Evolutionary conservation across 2,888 invertebrate species (phyloP).

Genomic region (Leuctra nigra): DNA sequence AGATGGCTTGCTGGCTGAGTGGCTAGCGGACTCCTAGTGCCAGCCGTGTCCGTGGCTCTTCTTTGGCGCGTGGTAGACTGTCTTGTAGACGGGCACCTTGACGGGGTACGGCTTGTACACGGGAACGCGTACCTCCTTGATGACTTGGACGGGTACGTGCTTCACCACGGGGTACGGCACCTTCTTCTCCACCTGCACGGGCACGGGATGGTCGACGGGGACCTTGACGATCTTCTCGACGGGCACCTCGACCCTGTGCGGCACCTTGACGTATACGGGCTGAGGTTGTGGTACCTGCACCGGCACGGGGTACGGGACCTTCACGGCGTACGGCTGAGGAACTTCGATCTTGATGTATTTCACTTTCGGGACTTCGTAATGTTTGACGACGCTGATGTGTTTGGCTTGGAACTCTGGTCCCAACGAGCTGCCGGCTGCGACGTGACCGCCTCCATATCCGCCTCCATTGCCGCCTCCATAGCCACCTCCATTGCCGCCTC

Average conservation of each 20-base stretch:
- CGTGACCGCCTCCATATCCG: not conserved
- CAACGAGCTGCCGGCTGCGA: not conserved
- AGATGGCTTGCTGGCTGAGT: too few relatives aligned
- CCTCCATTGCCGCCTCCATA: not conserved
- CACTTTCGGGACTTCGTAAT: slow-evolving; percentile 8
- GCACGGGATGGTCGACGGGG: slow-evolving; percentile 26
- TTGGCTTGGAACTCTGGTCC: slow-evolving; percentile 13
- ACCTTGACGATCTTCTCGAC: slow-evolving; percentile 30
- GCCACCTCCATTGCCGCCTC: not conserved
- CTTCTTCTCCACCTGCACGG: slow-evolving; percentile 24
- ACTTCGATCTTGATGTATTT: slow-evolving; percentile 29
- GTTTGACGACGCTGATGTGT: slow-evolving; percentile 10
- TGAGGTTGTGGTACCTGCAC: slow-evolving; percentile 21
- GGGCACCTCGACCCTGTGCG: slow-evolving; percentile 26
- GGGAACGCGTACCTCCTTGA: slow-evolving; percentile 28
- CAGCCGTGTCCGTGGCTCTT: slow-evolving; percentile 11
- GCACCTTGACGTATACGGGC: slow-evolving; percentile 23
- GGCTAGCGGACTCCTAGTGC: not conserved
- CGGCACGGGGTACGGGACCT: slow-evolving; percentile 21
- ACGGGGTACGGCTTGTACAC: slow-evolving; percentile 27
- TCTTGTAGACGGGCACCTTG: slow-evolving; percentile 27
- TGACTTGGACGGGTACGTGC: slow-evolving; percentile 24
- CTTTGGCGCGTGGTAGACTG: slow-evolving; percentile 27
- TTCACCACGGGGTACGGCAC: slow-evolving; percentile 24
- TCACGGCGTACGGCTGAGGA: slow-evolving; percentile 25